Percentiles rank a stretch among this genome's conserved stretches.
Evolutionary conservation across 2,797 vertebrate genomes (phyloP).

Genomic region (Myioborus miniatus): DNA sequence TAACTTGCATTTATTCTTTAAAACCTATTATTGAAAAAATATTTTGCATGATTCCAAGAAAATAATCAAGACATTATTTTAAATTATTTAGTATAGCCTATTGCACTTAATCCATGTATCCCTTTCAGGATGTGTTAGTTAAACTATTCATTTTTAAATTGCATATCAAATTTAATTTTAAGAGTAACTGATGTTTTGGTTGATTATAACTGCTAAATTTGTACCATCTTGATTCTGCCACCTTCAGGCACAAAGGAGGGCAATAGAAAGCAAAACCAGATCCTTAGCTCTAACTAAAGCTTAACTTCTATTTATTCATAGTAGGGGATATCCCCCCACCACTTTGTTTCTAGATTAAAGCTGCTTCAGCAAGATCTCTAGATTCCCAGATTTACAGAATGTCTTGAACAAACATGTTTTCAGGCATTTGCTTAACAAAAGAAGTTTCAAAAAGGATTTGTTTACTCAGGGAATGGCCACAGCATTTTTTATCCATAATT

Average conservation of each 20-base stretch:
- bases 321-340: neutral
- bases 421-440: neutral
- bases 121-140: neutral
- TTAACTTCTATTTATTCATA: neutral
- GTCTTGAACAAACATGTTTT: neutral
- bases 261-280: neutral
- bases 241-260: neutral
- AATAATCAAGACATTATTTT: neutral
- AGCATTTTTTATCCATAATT: neutral
- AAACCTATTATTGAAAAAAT: neutral
- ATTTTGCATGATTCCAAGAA: neutral
- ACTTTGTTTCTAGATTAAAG: neutral
- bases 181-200: neutral
- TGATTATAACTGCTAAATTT: neutral
- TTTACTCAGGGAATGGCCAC: neutral
- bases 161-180: conserved; percentile 2
- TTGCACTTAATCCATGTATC: neutral
- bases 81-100: neutral
- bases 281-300: neutral
- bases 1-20: neutral
- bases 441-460: neutral
- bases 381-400: neutral
- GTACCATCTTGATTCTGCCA: conserved; percentile 38
- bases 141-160: neutral
- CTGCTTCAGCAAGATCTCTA: neutral